Percentiles rank a stretch among this genome's conserved stretches.
Evolutionary conservation across 1,140 invertebrate genomes (phyloP).

Genomic region (Caenorhabditis briggsae): DNA sequence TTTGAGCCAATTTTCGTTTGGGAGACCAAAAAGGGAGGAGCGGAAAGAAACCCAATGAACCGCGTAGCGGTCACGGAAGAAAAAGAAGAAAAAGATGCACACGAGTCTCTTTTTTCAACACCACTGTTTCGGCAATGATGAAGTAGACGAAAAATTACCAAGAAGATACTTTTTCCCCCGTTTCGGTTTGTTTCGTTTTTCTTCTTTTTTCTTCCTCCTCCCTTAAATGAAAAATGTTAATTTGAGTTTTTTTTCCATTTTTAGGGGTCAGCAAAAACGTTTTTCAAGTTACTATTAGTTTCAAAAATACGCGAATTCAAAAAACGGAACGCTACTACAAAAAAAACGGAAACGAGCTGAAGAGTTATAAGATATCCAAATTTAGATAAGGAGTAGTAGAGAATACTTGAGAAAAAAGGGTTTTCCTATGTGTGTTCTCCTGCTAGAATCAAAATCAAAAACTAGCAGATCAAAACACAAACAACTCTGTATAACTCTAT

Average conservation of each 20-base stretch:
- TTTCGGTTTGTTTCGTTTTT: neutral
- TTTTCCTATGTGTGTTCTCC: too few relatives aligned
- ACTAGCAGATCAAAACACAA: too few relatives aligned
- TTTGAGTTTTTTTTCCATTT: neutral
- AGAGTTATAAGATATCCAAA: too few relatives aligned
- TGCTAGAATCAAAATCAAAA: too few relatives aligned
- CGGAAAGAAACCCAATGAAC: slow-evolving; percentile 55
- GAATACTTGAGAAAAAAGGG: too few relatives aligned
- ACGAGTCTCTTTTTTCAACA: slow-evolving; percentile 44
- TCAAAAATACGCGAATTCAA: too few relatives aligned
- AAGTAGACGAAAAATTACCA: slow-evolving; percentile 42
- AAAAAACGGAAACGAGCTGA: too few relatives aligned
- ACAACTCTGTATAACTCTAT: too few relatives aligned
- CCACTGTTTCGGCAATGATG: slow-evolving; percentile 3
- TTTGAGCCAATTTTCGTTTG: slow-evolving; percentile 39
- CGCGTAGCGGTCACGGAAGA: neutral
- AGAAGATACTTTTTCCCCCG: neutral
- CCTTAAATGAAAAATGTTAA: neutral
- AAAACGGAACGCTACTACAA: too few relatives aligned
- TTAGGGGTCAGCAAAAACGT: neutral
- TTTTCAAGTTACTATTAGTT: neutral
- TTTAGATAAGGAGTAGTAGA: too few relatives aligned
- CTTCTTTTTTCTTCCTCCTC: neutral
- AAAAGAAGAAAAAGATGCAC: neutral
- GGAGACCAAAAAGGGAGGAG: slow-evolving; percentile 21